phyloP scores from a whole-genome alignment of 2,797 vertebrate species.

The Ptychobarbus kaznakovi region DNA sequence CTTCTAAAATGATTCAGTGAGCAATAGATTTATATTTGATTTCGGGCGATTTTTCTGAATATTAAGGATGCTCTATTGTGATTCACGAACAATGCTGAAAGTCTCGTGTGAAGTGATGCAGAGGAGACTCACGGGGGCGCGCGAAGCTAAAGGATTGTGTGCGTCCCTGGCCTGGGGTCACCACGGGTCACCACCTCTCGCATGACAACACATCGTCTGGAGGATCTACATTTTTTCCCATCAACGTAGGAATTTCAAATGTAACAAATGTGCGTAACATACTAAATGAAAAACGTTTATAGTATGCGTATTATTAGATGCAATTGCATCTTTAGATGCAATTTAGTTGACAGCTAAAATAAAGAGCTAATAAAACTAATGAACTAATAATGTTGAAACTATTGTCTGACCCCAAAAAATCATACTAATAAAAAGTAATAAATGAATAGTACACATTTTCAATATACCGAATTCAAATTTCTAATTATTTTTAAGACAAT shows the following conservation, averaged over 20 bases:
- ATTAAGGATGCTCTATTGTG: constrained; percentile 44
- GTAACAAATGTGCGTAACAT: background rate
- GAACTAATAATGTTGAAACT: background rate
- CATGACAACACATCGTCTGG: constrained; percentile 72
- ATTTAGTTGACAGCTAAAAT: background rate
- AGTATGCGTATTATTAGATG: background rate
- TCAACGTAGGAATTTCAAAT: constrained; percentile 39
- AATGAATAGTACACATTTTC: background rate
- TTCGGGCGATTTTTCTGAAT: background rate
- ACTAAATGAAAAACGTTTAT: background rate
- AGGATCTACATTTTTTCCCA: constrained; percentile 45
- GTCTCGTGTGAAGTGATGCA: constrained; percentile 75
- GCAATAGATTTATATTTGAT: background rate
- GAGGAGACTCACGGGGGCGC: constrained; percentile 79
- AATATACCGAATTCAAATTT: background rate
- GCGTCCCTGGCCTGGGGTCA: constrained; percentile 71
- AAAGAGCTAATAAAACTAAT: background rate
- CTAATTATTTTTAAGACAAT: background rate
- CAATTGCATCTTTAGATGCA: background rate
- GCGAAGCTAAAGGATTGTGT: constrained; percentile 75
- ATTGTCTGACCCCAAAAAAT: background rate
- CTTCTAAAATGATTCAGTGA: background rate
- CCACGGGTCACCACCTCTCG: constrained; percentile 75
- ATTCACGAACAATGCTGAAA: constrained; percentile 55
- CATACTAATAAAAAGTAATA: background rate